phyloP scores from a whole-genome alignment of 2,113 vertebrate species.

The Osmerus eperlanus region DNA sequence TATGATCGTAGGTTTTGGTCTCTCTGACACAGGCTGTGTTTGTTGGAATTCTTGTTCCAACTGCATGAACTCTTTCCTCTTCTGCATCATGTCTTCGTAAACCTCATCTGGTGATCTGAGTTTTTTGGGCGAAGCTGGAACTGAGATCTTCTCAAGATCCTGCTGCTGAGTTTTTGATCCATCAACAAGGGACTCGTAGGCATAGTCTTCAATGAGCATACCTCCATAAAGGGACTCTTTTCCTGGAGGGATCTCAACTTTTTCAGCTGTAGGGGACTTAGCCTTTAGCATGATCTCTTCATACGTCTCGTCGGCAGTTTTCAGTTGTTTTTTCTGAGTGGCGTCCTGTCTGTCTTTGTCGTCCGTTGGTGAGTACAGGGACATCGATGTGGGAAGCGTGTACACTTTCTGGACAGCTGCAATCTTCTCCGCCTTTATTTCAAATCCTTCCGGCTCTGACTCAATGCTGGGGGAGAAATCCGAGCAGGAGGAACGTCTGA shows the following conservation, averaged over 20 bases:
- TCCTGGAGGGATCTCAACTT: constrained; percentile 76
- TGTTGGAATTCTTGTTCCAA: constrained; percentile 81
- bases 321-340: constrained; percentile 72
- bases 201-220: constrained; percentile 96
- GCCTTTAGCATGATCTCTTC: constrained; percentile 89
- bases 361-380: constrained; percentile 89
- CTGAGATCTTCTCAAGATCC: constrained; percentile 70
- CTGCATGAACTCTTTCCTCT: constrained; percentile 74
- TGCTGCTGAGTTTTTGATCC: constrained; percentile 72
- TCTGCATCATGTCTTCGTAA: constrained; percentile 86
- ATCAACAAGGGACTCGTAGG: constrained; percentile 89
- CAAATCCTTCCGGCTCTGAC: constrained; percentile 93
- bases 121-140: constrained; percentile 77
- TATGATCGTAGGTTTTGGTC: constrained; percentile 80
- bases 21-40: constrained; percentile 73
- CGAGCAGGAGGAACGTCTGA: constrained; percentile 94
- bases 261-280: constrained; percentile 77
- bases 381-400: constrained; percentile 88
- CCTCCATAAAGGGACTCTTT: constrained; percentile 93
- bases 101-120: constrained; percentile 81
- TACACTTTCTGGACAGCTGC: constrained; percentile 93
- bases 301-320: constrained; percentile 91
- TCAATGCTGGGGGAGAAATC: constrained; percentile 97
- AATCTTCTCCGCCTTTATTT: constrained; percentile 89
- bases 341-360: constrained; percentile 71